Evolutionary conservation across 2,888 invertebrate species (phyloP).

Genomic region (Epinotia brunnichana): DNA sequence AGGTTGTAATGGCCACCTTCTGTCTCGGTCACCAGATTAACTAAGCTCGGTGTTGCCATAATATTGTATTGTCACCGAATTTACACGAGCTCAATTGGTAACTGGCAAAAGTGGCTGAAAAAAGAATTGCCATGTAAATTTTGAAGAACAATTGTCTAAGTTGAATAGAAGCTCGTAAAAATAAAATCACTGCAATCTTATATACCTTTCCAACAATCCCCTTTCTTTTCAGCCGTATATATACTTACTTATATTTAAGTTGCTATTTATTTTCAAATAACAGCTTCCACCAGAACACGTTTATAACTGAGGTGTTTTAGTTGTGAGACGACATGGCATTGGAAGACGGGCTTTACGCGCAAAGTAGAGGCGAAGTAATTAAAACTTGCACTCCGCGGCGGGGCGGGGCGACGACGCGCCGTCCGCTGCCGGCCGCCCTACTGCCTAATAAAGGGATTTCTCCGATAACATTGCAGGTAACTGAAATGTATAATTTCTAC

Average conservation of each 20-base stretch:
- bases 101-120: too few species aligned
- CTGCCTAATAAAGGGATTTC: conserved; percentile 30
- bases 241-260: background rate
- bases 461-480: conserved; percentile 27
- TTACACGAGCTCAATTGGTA: too few species aligned
- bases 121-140: too few species aligned
- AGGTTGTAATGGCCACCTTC: too few species aligned
- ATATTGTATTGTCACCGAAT: too few species aligned
- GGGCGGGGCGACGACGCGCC: conserved; percentile 50
- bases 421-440: conserved; percentile 48
- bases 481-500: background rate
- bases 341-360: conserved; percentile 61
- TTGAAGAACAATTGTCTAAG: too few species aligned
- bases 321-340: conserved; percentile 70
- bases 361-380: conserved; percentile 76
- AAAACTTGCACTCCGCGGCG: conserved; percentile 69
- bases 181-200: conserved; percentile 7
- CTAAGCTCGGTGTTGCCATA: too few species aligned
- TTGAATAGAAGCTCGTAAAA: background rate
- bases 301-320: conserved; percentile 75
- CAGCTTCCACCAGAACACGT: conserved; percentile 59
- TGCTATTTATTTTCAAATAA: conserved; percentile 43
- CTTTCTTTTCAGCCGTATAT: background rate
- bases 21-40: too few species aligned
- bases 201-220: conserved; percentile 5